Evolutionary conservation across 1,140 invertebrate genomes (phyloP), one percentile per base, ranked within the genome.

Genomic region (Plectrocnemia conspersa): DNA sequence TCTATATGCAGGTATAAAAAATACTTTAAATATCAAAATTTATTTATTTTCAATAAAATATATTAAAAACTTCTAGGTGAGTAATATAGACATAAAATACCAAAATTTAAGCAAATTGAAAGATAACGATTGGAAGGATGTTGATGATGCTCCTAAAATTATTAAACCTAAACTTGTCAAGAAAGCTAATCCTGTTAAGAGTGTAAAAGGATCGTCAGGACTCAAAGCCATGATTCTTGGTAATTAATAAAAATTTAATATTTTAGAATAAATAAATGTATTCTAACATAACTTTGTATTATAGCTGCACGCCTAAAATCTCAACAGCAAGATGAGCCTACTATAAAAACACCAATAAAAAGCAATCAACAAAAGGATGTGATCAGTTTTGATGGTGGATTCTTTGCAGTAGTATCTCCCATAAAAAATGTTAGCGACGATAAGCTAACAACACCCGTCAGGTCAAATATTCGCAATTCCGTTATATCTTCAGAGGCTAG

Each of bases 1-100:
- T 85, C 5, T 79, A 78, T 36, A 79, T 82, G 54, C 84, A 88
- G 63, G 74, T 83, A 47, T n/a, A 21, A 10, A 9, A 6, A n/a
- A n/a, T n/a, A n/a, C n/a, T n/a, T n/a, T n/a, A n/a, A n/a, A n/a
- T n/a, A 50, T 4, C 21, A 48, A 49, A 42, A 3, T 44, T 22
- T 52, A 19, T 19, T 18, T 1, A 25, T 23, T 38, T 24, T 40
- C 24, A 24, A 44, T 38, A 29, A 29, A 7, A 29, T 29, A 29
- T 29, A 29, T 29, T 7, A 6, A 29, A 29, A 7, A 52, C 22
- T 45, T 52, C 10, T 24, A 59, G 48, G 66, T 68, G 11, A 70
- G 71, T 4, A 72, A 83, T 59, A 71, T 82, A 11, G 67, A 82
- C 33, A 66, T 66, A 24, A 67, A 80, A 7, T 83, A 82, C 58